Conservation (phyloP, 2,888 invertebrate species). For the Ectemnius lituratus region DNA sequence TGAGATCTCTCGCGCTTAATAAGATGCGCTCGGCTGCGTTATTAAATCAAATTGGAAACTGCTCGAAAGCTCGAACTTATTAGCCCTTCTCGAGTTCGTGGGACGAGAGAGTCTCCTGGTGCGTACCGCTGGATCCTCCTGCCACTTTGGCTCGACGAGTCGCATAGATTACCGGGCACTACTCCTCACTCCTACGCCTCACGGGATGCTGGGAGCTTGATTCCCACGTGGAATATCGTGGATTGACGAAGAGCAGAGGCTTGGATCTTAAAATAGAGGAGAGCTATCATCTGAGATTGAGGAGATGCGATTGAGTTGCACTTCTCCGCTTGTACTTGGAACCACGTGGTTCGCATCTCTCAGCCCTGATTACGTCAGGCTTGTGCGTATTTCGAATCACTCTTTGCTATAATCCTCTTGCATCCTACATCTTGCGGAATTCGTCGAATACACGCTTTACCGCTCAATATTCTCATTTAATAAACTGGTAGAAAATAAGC, state of each 20-base stretch:
- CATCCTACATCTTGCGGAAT: too few relatives aligned
- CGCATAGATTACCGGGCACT: too few relatives aligned
- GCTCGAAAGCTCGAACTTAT: constrained; percentile 1
- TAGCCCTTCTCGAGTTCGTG: not conserved
- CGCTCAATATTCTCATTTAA: too few relatives aligned
- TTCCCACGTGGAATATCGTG: constrained; percentile 3
- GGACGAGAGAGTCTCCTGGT: not conserved
- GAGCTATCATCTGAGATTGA: not conserved
- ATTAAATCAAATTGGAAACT: constrained; percentile 6
- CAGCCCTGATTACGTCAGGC: not conserved
- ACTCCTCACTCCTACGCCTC: too few relatives aligned
- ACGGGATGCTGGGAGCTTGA: not conserved
- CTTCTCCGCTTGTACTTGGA: not conserved
- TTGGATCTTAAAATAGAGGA: constrained; percentile 29
- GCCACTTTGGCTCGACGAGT: not conserved
- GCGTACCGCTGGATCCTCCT: not conserved
- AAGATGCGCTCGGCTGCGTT: not conserved
- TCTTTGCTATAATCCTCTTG: not conserved
- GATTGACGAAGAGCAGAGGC: constrained; percentile 34
- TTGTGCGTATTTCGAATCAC: not conserved
- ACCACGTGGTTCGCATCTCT: constrained; percentile 15
- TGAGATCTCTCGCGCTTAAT: not conserved
- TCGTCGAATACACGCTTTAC: too few relatives aligned
- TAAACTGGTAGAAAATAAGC: too few relatives aligned
- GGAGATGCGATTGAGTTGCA: constrained; percentile 1